Evolutionary conservation across 1,140 invertebrate species (phyloP).

Genomic region (Pseudoatta argentina): DNA sequence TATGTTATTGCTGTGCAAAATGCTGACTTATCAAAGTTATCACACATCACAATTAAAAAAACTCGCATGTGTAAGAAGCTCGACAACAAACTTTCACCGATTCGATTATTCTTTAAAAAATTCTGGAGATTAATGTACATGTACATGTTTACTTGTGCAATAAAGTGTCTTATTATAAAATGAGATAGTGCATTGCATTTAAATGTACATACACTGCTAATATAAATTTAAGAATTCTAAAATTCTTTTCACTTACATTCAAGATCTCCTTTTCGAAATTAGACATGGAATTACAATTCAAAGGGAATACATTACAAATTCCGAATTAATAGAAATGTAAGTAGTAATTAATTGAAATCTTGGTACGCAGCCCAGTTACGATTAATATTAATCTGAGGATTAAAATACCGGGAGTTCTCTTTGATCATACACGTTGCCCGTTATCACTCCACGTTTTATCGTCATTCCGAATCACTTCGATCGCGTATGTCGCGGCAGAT

Average conservation of each 20-base stretch:
- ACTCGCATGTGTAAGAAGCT: not conserved
- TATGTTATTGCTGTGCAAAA: slow-evolving; percentile 29
- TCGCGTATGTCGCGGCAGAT: not conserved
- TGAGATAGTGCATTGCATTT: not conserved
- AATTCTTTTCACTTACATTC: not conserved
- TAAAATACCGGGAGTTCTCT: not conserved
- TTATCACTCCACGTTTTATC: slow-evolving; percentile 13
- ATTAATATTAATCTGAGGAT: slow-evolving; percentile 12
- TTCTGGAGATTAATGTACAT: not conserved
- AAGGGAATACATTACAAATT: not conserved
- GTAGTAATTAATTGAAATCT: not conserved
- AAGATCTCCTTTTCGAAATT: not conserved
- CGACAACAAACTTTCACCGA: slow-evolving; percentile 22
- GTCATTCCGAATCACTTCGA: not conserved
- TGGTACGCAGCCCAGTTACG: not conserved
- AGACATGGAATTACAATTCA: not conserved
- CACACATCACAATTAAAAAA: slow-evolving; percentile 11
- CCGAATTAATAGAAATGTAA: not conserved
- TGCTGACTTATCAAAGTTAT: slow-evolving; percentile 21
- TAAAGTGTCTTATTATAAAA: not conserved
- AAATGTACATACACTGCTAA: not conserved
- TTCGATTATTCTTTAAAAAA: not conserved
- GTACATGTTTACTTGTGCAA: not conserved
- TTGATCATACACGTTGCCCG: not conserved
- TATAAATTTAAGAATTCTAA: not conserved